Percentiles rank a stretch among this genome's conserved stretches.
phyloP scores from a whole-genome alignment of 2,888 invertebrate species.

The Clepsis dumicolana region DNA sequence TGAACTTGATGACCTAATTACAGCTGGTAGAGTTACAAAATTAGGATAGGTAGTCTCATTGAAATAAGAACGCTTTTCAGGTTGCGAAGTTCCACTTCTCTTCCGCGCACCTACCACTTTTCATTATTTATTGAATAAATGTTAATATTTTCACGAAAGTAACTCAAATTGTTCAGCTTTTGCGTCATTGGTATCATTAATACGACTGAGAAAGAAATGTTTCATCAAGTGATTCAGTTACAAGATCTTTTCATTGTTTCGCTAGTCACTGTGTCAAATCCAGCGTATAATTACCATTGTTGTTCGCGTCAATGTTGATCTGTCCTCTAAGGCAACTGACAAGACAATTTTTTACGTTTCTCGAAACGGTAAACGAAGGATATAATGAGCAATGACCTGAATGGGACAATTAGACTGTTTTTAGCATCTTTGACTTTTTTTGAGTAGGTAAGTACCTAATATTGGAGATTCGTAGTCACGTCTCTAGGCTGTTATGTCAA shows the following conservation, averaged over 20 bases:
- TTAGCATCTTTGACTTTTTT: neutral
- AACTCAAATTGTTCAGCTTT: no score
- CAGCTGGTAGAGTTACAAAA: no score
- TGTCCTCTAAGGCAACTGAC: neutral
- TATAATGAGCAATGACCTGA: constrained; percentile 3
- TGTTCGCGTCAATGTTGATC: neutral
- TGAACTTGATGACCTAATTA: no score
- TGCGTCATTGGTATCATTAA: neutral
- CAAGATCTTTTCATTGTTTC: neutral
- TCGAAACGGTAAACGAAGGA: neutral
- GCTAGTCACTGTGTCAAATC: neutral
- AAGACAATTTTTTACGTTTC: neutral
- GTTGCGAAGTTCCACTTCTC: no score
- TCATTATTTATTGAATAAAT: no score
- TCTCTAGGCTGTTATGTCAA: neutral
- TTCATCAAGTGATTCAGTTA: neutral
- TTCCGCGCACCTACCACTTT: no score
- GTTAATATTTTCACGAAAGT: no score
- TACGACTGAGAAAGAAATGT: neutral
- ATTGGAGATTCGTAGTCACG: neutral
- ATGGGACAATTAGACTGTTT: neutral
- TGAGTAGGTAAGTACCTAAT: no score
- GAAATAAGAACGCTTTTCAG: no score
- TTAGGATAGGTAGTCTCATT: no score
- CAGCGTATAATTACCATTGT: constrained; percentile 2